Percentiles rank a stretch among this genome's conserved stretches.
Evolutionary conservation across 2,113 vertebrate genomes (phyloP).

Genomic region (Scopus umbretta): DNA sequence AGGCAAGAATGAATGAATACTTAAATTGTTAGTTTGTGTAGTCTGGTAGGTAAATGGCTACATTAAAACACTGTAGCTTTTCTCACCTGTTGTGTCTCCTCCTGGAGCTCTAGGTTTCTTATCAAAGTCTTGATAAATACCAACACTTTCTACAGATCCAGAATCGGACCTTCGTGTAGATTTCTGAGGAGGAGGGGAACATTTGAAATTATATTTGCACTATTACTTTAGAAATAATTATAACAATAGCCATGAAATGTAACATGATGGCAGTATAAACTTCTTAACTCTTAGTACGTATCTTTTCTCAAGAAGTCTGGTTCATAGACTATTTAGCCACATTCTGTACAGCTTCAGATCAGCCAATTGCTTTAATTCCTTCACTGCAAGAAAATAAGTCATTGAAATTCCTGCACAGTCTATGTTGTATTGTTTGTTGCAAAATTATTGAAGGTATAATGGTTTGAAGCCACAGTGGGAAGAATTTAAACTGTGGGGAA

Average conservation of each 20-base stretch:
- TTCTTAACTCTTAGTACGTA: background rate
- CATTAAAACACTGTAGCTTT: background rate
- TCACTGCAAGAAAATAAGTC: background rate
- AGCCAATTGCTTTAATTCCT: background rate
- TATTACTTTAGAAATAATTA: background rate
- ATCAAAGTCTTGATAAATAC: constrained; percentile 89
- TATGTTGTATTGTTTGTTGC: background rate
- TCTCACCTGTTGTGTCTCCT: constrained; percentile 69
- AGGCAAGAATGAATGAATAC: background rate
- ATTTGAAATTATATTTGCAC: background rate
- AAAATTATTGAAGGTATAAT: background rate
- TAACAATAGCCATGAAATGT: background rate
- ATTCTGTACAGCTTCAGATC: background rate
- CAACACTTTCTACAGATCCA: constrained; percentile 76
- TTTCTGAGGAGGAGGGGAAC: constrained; percentile 71
- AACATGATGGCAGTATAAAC: background rate
- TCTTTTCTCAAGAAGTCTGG: background rate
- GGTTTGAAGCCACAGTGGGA: background rate
- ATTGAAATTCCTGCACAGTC: background rate
- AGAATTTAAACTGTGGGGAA: background rate
- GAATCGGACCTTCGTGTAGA: constrained; percentile 82
- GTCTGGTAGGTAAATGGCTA: background rate
- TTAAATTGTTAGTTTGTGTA: background rate
- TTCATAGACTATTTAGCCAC: background rate
- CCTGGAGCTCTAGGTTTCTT: constrained; percentile 70